Percentiles rank a stretch among this genome's conserved stretches.
phyloP scores from a whole-genome alignment of 2,113 vertebrate genomes.

The Synodontis membranacea region DNA sequence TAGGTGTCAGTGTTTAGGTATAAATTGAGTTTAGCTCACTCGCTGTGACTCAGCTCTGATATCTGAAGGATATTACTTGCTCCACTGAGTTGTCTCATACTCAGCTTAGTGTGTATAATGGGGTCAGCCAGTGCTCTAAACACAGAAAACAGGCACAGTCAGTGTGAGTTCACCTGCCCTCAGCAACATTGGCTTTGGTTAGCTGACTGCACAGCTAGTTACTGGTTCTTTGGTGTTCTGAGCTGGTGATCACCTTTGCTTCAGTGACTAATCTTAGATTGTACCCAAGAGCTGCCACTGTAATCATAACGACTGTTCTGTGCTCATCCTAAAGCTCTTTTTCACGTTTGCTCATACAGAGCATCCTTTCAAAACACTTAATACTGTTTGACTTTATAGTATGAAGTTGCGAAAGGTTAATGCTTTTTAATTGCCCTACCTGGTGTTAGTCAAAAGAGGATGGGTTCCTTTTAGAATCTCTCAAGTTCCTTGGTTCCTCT shows the following conservation, averaged over 20 bases:
- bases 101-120: neutral
- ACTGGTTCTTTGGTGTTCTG: neutral
- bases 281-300: too few relatives aligned
- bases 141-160: neutral
- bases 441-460: neutral
- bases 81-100: neutral
- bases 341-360: neutral
- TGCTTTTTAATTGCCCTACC: neutral
- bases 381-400: neutral
- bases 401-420: neutral
- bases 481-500: too few relatives aligned
- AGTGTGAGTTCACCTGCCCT: neutral
- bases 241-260: neutral
- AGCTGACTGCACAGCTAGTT: neutral
- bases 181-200: neutral
- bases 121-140: neutral
- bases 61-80: neutral
- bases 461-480: neutral
- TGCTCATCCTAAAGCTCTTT: too few relatives aligned
- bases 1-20: conserved; percentile 37
- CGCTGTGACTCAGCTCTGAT: neutral
- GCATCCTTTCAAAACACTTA: neutral
- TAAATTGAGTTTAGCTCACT: neutral
- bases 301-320: too few relatives aligned
- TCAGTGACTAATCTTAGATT: neutral